phyloP scores from a whole-genome alignment of 1,140 invertebrate species.

The Saccostrea cuccullata region DNA sequence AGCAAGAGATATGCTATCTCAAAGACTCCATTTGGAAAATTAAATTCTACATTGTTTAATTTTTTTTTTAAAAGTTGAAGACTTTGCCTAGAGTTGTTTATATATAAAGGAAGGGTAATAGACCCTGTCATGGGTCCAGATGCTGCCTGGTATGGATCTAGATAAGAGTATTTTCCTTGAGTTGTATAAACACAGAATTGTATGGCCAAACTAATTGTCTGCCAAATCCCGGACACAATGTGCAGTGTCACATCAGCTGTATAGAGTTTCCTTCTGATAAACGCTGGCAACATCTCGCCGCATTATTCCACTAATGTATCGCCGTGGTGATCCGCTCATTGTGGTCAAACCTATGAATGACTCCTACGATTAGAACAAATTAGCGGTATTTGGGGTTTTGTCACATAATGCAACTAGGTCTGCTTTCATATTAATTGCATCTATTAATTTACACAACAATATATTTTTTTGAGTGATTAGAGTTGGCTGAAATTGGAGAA shows the following conservation, averaged over 20 bases:
- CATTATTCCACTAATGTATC: conserved; percentile 25
- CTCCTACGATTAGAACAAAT: conserved; percentile 21
- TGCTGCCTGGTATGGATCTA: conserved; percentile 15
- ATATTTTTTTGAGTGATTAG: neutral
- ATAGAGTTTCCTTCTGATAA: conserved; percentile 24
- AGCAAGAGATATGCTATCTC: no score
- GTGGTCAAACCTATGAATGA: conserved; percentile 19
- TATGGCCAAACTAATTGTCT: conserved; percentile 20
- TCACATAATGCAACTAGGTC: conserved; percentile 37
- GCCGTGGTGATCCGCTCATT: neutral
- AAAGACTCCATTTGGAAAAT: no score
- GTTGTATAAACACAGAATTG: conserved; percentile 26
- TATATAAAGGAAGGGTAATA: neutral
- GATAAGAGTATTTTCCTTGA: conserved; percentile 33
- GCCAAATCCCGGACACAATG: neutral
- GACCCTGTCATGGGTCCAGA: neutral
- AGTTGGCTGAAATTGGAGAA: neutral
- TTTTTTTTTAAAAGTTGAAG: neutral
- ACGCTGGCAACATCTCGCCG: conserved; percentile 2
- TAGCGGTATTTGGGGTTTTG: conserved; percentile 30
- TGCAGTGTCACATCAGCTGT: conserved; percentile 19
- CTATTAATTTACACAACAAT: conserved; percentile 37
- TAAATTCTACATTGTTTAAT: neutral
- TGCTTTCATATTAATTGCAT: conserved; percentile 22
- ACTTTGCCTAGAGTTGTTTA: neutral